Evolutionary conservation across 2,113 vertebrate genomes (phyloP).

Genomic region (Pterophyllum scalare): DNA sequence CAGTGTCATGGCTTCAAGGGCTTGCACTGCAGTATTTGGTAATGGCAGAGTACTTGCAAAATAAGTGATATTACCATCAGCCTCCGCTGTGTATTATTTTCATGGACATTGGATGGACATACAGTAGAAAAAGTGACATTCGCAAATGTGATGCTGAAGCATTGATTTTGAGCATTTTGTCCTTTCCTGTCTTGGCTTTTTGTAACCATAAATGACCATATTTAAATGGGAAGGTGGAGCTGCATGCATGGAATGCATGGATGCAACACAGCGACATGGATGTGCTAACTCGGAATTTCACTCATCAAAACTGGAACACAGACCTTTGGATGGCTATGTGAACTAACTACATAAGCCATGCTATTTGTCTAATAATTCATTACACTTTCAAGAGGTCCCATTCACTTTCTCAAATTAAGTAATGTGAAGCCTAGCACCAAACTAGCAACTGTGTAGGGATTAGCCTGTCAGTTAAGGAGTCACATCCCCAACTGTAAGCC

Average conservation of each 20-base stretch:
- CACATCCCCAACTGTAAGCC: too few relatives aligned
- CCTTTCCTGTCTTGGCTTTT: background rate
- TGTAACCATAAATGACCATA: too few relatives aligned
- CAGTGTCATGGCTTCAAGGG: background rate
- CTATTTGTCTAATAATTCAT: too few relatives aligned
- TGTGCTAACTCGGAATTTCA: background rate
- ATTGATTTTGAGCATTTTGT: background rate
- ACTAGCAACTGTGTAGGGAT: too few relatives aligned
- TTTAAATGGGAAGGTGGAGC: too few relatives aligned
- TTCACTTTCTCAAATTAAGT: too few relatives aligned
- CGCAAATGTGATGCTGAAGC: background rate
- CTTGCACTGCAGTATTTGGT: constrained; percentile 1
- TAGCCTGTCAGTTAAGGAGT: too few relatives aligned
- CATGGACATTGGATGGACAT: background rate
- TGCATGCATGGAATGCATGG: background rate
- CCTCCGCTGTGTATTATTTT: background rate
- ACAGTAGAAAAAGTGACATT: background rate
- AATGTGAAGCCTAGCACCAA: too few relatives aligned
- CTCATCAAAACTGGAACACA: too few relatives aligned
- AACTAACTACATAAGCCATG: too few relatives aligned
- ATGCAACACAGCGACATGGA: background rate
- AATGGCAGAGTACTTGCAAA: background rate
- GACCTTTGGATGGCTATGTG: too few relatives aligned
- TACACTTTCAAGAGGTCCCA: too few relatives aligned
- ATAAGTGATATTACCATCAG: background rate